Percentiles rank a stretch among this genome's conserved stretches.
phyloP scores from a whole-genome alignment of 2,797 vertebrate genomes.

The Pipistrellus pygmaeus region DNA sequence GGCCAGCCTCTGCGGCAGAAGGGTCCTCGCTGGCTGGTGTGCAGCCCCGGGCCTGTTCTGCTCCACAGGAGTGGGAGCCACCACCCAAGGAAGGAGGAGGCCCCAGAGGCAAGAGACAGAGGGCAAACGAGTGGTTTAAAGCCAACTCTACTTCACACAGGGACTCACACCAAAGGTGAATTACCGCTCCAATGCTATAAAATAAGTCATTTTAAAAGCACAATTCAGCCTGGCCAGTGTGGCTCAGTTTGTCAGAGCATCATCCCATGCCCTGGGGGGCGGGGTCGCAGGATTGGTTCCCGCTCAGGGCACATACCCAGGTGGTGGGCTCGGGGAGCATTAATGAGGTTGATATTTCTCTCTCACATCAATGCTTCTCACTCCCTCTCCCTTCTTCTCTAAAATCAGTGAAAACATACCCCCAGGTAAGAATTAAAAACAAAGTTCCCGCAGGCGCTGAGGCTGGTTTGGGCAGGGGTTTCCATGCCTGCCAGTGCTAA shows the following conservation, averaged over 20 bases:
- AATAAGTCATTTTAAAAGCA: not conserved
- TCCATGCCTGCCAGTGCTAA: not conserved
- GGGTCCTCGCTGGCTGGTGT: not conserved
- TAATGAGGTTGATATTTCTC: no score
- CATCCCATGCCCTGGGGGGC: no score
- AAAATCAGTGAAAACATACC: no score
- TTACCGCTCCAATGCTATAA: no score
- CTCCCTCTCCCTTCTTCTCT: no score
- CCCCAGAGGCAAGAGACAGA: not conserved
- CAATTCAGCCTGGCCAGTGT: no score
- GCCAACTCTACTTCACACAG: not conserved
- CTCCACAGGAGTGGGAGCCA: not conserved
- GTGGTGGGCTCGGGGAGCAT: no score
- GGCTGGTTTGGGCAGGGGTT: not conserved
- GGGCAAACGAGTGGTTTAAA: not conserved
- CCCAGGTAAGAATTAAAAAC: no score
- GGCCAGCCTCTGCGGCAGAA: not conserved
- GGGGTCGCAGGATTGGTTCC: no score
- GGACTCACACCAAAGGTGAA: not conserved
- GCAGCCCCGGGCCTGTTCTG: not conserved
- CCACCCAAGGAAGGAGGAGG: not conserved
- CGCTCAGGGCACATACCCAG: no score
- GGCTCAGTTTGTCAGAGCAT: no score
- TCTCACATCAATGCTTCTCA: no score
- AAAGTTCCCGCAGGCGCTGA: not conserved